phyloP scores from a whole-genome alignment of 2,888 invertebrate species.

The Parapristionchus giblindavisi region DNA sequence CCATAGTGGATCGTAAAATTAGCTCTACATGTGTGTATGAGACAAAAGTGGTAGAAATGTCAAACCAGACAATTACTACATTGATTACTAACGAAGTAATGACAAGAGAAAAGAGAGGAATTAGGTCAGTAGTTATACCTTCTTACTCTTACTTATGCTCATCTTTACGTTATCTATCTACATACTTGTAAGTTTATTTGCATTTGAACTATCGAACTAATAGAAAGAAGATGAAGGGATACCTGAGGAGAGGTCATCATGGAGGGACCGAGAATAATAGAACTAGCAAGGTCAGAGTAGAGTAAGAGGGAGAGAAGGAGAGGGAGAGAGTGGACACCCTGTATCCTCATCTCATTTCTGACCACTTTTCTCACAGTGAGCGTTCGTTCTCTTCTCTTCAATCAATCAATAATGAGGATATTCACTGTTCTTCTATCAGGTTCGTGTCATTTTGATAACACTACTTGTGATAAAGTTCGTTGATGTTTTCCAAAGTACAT shows the following conservation, averaged over 20 bases:
- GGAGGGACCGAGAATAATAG: constrained; percentile 29
- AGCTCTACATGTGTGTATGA: too few species aligned
- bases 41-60: too few species aligned
- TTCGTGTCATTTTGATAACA: too few species aligned
- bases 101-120: too few species aligned
- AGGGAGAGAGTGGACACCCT: not conserved
- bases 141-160: too few species aligned
- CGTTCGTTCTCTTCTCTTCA: not conserved
- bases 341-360: not conserved
- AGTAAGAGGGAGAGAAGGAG: not conserved
- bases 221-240: not conserved
- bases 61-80: too few species aligned
- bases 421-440: not conserved
- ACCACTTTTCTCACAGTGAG: constrained; percentile 10
- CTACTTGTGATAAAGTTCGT: too few species aligned
- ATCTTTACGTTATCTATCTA: too few species aligned
- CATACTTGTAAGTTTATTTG: not conserved
- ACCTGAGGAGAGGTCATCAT: not conserved
- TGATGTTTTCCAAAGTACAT: too few species aligned
- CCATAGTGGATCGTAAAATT: too few species aligned
- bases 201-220: not conserved
- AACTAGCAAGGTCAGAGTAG: constrained; percentile 28
- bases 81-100: too few species aligned
- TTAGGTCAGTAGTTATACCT: too few species aligned
- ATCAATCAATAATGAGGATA: constrained; percentile 24